Conservation (phyloP, 1,140 invertebrate species). For the Cephus cinctus region DNA sequence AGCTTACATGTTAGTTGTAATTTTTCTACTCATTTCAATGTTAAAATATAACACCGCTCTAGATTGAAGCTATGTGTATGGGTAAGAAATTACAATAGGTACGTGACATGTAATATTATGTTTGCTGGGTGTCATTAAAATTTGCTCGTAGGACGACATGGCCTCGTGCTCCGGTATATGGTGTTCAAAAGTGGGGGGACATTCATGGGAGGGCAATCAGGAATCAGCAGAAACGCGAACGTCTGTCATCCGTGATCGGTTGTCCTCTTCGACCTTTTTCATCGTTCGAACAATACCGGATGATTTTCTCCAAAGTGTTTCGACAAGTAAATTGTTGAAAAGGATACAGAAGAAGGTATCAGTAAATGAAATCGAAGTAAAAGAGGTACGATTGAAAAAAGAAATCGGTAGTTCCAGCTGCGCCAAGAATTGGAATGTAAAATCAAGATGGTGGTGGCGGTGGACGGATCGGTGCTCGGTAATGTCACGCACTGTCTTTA, state of each 20-base stretch:
- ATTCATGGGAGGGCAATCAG: not conserved
- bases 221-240: not conserved
- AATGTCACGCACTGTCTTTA: constrained; percentile 33
- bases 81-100: too few species aligned
- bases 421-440: constrained; percentile 35
- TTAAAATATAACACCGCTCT: too few species aligned
- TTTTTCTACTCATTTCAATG: too few species aligned
- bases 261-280: not conserved
- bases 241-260: not conserved
- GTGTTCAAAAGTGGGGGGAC: too few species aligned
- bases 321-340: not conserved
- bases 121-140: too few species aligned
- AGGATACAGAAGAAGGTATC: not conserved
- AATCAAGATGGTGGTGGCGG: constrained; percentile 43
- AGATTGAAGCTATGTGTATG: too few species aligned
- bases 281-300: too few species aligned
- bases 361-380: not conserved
- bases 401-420: constrained; percentile 30
- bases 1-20: too few species aligned
- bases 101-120: too few species aligned
- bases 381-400: not conserved
- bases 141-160: too few species aligned
- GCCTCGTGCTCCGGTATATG: not conserved
- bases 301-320: too few species aligned
- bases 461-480: constrained; percentile 32